These are phyloP conservation scores for Aplochiton taeniatus DNA, from an alignment of 2,797 vertebrate species.

Conservation along the genomic window DNA sequence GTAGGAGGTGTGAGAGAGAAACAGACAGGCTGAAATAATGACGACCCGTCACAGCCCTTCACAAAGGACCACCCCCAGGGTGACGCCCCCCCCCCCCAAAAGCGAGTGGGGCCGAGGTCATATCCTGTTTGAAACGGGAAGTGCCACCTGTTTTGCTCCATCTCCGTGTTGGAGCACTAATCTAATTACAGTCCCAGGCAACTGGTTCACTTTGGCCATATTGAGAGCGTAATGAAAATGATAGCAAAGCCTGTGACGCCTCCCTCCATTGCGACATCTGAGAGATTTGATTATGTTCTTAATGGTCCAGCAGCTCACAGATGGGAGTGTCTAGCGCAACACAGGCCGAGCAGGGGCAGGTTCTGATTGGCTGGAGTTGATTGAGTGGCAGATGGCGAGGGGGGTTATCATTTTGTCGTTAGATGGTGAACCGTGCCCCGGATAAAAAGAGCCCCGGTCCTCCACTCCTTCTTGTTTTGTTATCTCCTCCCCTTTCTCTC, in stretches of 20 bases:
- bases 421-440: conserved; percentile 39
- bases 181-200: conserved; percentile 23
- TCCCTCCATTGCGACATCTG: conserved; percentile 56
- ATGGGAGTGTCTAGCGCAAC: conserved; percentile 68
- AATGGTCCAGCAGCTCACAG: conserved; percentile 21
- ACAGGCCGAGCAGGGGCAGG: conserved; percentile 62
- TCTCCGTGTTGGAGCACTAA: conserved; percentile 5
- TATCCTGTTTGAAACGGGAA: not conserved
- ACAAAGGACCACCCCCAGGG: too few species aligned
- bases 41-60: too few species aligned
- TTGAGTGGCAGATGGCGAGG: conserved; percentile 69
- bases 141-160: not conserved
- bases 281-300: conserved; percentile 48
- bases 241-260: conserved; percentile 47
- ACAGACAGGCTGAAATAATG: too few species aligned
- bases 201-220: conserved; percentile 4
- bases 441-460: not conserved
- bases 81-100: too few species aligned
- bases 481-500: conserved; percentile 9
- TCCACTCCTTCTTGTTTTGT: not conserved
- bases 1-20: too few species aligned
- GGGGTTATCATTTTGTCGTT: conserved; percentile 67
- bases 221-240: conserved; percentile 46
- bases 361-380: conserved; percentile 62
- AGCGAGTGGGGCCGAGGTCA: too few species aligned